Evolutionary conservation across 2,888 invertebrate genomes (phyloP), one percentile per base, ranked within the genome.

Genomic region (Pseudoips prasinana): DNA sequence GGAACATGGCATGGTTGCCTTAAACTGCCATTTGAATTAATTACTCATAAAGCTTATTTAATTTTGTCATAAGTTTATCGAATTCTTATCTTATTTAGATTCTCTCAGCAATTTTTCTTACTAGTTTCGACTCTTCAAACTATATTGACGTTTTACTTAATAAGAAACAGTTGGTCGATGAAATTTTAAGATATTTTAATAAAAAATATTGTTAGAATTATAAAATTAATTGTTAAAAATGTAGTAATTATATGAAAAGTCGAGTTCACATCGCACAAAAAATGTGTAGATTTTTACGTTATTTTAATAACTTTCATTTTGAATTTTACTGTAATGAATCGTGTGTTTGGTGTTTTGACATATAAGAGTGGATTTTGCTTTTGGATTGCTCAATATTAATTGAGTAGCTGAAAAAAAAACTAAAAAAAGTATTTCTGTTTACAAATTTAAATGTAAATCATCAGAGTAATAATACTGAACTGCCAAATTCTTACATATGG

Each of bases 211-310:
- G 57, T 59, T 59, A 58, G 58, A 66, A 58, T 34, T 63, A 73
- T 69, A 57, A 70, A 18, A 68, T 62, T 70, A 69, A 72, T 70
- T 72, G 73, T 74, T 77, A 78, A 80, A 80, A 74, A 71, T 72
- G 80, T 66, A 72, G 70, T 57, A 48, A 63, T 67, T 63, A 61
- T 60, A 60, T 41, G 53, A 62, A 71, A 70, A 64, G 82, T 84
- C 84, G 78, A 71, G 74, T 74, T 79, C 77, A 65, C 57, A 58
- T 83, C 83, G 86, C 87, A 87, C 87, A 86, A 87, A 85, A n/a
- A 52, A 59, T 59, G 52, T 59, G 78, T 86, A 87, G 83, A 54
- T 25, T 46, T 43, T 47, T 14, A 20, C 2, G 22, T 57, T 35
- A n/a, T n/a, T 34, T 33, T 45, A 39, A 23, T 28, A 25, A 10